Evolutionary conservation across 2,113 vertebrate genomes (phyloP).

Genomic region (Grus americana): DNA sequence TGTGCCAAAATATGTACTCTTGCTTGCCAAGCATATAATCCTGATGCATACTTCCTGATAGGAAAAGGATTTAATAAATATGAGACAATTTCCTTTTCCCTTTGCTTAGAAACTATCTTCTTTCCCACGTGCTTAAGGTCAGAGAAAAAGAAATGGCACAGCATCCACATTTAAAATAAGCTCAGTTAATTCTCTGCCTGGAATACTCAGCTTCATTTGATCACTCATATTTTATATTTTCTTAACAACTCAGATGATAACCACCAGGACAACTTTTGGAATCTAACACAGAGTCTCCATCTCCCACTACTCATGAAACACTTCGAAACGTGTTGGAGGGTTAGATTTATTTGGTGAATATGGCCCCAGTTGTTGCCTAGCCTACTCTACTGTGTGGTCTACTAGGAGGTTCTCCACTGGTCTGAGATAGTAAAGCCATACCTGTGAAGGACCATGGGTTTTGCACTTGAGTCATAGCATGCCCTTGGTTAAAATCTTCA

Average conservation of each 20-base stretch:
- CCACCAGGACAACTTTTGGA: background rate
- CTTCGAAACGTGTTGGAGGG: background rate
- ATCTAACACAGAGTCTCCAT: background rate
- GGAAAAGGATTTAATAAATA: conserved; percentile 64
- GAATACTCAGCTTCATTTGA: background rate
- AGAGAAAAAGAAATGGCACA: background rate
- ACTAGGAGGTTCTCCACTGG: background rate
- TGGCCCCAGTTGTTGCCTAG: background rate
- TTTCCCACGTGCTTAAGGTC: conserved; percentile 34
- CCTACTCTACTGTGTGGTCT: background rate
- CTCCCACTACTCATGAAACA: background rate
- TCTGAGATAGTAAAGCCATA: background rate
- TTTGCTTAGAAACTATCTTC: conserved; percentile 25
- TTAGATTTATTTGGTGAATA: background rate
- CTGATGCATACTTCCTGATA: conserved; percentile 57
- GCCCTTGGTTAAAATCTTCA: background rate
- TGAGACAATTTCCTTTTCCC: conserved; percentile 60
- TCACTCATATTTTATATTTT: background rate
- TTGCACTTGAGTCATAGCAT: background rate
- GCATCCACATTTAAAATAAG: background rate
- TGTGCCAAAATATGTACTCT: conserved; percentile 52
- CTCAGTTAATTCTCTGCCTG: background rate
- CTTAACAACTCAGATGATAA: background rate
- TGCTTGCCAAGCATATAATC: conserved; percentile 59
- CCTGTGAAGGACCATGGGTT: background rate